Evolutionary conservation across 1,140 invertebrate species (phyloP), one percentile per base, ranked within the genome.

Genomic region (Drosophila neocordata): DNA sequence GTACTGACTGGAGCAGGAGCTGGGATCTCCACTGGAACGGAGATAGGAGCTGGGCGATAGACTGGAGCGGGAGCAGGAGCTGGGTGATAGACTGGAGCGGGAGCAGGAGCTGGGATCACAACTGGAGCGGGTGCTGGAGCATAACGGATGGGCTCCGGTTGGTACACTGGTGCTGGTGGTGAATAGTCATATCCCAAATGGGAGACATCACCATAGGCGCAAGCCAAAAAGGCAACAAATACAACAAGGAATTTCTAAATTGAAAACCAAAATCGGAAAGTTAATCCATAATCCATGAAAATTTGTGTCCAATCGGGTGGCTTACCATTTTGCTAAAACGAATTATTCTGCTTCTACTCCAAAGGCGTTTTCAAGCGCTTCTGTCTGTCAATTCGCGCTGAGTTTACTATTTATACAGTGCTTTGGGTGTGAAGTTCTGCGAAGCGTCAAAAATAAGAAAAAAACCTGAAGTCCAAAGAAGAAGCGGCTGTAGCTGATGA

Each of bases 181-280:
- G 73, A 52, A 18, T 85, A 85, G 63, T 89, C 72, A 52, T 85
- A 82, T 6, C 81, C 81, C 73, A 90, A 9, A 8, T 90, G 79
- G 56, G 87, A 77, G 12, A 90, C 87, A 83, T 90, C 87, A 27
- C 79, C 87, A 61, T 76, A 80, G 57, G 77, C 87, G 61, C 53
- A 77, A n/a, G 82, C 87, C 87, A 90, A 57, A 37, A 90, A 85
- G 82, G 87, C 82, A 62, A 90, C 80, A 57, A 79, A 71, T 44
- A 87, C 65, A 61, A 83, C 44, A 51, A 90, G 48, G 79, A 90
- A 83, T 83, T 87, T 90, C 87, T 90, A 20, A 22, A 64, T 6
- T 31, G 27, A 6, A 31, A 6, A 31, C 24, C 24, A 15, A 53
- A 8, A 1, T 9, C 18, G 20, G n/a, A 1, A 65, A 27, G 8